Evolutionary conservation across 2,888 invertebrate species (phyloP), one percentile per base, ranked within the genome.

Genomic region (Aelia acuminata): DNA sequence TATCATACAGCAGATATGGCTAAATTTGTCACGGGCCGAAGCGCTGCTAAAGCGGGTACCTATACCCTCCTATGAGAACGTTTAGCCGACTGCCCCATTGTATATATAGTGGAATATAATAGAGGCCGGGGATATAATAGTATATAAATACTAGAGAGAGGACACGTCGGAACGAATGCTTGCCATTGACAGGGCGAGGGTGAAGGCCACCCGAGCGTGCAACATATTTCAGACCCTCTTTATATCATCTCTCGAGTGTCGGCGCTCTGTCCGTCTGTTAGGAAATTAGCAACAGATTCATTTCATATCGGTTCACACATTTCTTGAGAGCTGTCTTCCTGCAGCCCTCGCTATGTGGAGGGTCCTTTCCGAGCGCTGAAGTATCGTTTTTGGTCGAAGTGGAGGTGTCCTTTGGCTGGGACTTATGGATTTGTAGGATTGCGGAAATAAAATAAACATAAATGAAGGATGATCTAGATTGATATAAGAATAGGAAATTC

Each of bases 161-260:
- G 80, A 80, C 80, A 80, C 80, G 80, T 43, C 43, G 80, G 80
- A 80, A 80, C 80, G 80, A 80, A 80, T 43, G 75, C 39, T 43
- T 75, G 7, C 8, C 75, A 35, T 39, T 75, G 80, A 80, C 43
- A n/a, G 80, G 80, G 43, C 80, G 43, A 39, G 80, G 43, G 80
- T 80, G 43, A 39, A n/a, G 15, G 80, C n/a, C 80, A 80, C 13
- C n/a, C 43, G 80, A n/a, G 43, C 80, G 80, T 80, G 80, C 1
- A 80, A 80, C 80, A 80, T 80, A 80, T 80, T 80, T 80, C 80
- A 80, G 80, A 80, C 80, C 80, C 80, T 80, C 80, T 80, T 80
- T 80, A 80, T 80, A 80, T 80, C 80, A n/a, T 75, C 75, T 35
- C 18, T 75, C 4, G 39, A 39, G 43, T 35, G 43, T 35, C 80